Conservation (phyloP, 2,113 vertebrate species). For the Trogon surrucura region DNA sequence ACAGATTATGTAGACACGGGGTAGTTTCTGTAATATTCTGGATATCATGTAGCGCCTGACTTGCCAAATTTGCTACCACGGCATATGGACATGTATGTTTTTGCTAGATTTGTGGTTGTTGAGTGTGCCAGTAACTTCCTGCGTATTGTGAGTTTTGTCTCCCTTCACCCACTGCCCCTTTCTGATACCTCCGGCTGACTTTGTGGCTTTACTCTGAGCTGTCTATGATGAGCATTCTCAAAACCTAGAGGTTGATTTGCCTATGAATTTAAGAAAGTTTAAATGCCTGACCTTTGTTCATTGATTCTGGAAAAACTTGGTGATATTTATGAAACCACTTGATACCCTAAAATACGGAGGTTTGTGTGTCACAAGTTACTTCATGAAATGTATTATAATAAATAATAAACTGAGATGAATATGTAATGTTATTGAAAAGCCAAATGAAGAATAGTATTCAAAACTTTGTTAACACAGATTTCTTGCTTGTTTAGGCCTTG, state of each 20-base stretch:
- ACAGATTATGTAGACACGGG: too few relatives aligned
- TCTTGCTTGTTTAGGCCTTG: not conserved
- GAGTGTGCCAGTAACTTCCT: not conserved
- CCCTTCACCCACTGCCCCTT: accelerated
- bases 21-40: not conserved
- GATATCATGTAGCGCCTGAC: not conserved
- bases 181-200: not conserved
- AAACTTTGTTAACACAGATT: not conserved
- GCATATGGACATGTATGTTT: not conserved
- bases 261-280: not conserved
- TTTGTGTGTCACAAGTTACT: not conserved
- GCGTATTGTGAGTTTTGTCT: not conserved
- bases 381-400: not conserved
- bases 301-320: not conserved
- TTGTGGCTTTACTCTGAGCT: not conserved
- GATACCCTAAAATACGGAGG: not conserved
- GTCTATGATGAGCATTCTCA: not conserved
- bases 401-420: not conserved
- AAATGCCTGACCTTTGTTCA: not conserved
- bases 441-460: not conserved
- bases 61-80: not conserved
- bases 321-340: not conserved
- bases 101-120: not conserved
- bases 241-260: not conserved
- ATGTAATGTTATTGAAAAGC: not conserved